phyloP scores from a whole-genome alignment of 2,888 invertebrate species.

The Philonicus albiceps region DNA sequence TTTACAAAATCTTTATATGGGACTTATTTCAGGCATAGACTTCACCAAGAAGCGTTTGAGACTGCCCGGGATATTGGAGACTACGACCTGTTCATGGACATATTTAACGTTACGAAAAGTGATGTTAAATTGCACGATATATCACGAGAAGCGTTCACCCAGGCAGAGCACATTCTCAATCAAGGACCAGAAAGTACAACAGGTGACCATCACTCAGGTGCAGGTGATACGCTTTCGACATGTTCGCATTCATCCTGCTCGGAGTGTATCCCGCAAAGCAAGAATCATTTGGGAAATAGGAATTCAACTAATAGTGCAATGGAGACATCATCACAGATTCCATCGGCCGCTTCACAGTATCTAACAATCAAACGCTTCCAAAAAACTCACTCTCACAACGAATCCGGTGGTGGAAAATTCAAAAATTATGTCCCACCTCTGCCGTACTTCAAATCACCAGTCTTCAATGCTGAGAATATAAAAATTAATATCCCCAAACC shows the following conservation, averaged over 20 bases:
- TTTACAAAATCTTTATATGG: background rate
- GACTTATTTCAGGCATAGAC: conserved; percentile 58
- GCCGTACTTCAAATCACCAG: conserved; percentile 61
- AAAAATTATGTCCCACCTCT: conserved; percentile 62
- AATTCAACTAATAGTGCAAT: background rate
- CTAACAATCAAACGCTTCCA: conserved; percentile 44
- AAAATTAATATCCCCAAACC: conserved; percentile 63
- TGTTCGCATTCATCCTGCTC: conserved; percentile 78
- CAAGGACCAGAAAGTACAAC: conserved; percentile 58
- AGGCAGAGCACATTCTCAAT: conserved; percentile 67
- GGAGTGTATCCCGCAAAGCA: conserved; percentile 63
- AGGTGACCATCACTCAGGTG: conserved; percentile 55
- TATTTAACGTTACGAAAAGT: conserved; percentile 75
- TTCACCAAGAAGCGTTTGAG: conserved; percentile 83
- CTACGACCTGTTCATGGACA: conserved; percentile 87
- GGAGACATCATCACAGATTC: conserved; percentile 20
- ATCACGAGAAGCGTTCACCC: conserved; percentile 74
- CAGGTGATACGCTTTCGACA: conserved; percentile 68
- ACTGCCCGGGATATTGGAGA: conserved; percentile 85
- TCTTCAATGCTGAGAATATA: conserved; percentile 61
- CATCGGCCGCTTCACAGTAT: conserved; percentile 20
- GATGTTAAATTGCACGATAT: conserved; percentile 68
- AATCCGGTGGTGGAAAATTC: conserved; percentile 46
- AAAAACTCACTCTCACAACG: conserved; percentile 7
- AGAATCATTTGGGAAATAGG: background rate